Percentiles rank a stretch among this genome's conserved stretches.
Conservation (phyloP, 2,797 vertebrate genomes). For the Tenualosa thibaudeaui region DNA sequence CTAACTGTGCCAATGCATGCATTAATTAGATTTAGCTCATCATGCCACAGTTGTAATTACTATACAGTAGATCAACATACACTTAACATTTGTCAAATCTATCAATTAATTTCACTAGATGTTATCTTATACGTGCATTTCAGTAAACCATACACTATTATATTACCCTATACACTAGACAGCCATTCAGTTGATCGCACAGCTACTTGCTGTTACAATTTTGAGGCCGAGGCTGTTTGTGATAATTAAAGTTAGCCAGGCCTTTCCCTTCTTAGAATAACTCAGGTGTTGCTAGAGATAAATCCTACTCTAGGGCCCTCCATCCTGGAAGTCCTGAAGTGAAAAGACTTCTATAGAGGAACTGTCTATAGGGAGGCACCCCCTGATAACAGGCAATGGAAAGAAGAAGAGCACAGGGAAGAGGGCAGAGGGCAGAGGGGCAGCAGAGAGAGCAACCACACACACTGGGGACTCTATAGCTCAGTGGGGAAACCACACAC, state of each 20-base stretch:
- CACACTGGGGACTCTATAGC: too few species aligned
- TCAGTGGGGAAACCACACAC: too few species aligned
- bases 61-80: neutral
- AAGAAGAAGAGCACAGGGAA: neutral
- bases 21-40: neutral
- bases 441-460: neutral
- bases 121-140: neutral
- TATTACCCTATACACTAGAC: neutral
- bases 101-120: neutral
- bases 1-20: neutral
- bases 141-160: neutral
- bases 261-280: neutral
- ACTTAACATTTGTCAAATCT: neutral
- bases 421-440: neutral
- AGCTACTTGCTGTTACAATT: neutral
- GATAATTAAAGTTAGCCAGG: neutral
- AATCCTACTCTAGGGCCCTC: neutral
- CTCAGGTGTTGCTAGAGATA: neutral
- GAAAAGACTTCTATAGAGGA: constrained; percentile 85
- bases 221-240: neutral
- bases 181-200: neutral
- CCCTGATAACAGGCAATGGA: constrained; percentile 69
- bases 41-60: neutral
- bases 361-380: constrained; percentile 77
- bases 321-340: constrained; percentile 62